phyloP scores from a whole-genome alignment of 2,797 vertebrate genomes.

The Botia almorhae region DNA sequence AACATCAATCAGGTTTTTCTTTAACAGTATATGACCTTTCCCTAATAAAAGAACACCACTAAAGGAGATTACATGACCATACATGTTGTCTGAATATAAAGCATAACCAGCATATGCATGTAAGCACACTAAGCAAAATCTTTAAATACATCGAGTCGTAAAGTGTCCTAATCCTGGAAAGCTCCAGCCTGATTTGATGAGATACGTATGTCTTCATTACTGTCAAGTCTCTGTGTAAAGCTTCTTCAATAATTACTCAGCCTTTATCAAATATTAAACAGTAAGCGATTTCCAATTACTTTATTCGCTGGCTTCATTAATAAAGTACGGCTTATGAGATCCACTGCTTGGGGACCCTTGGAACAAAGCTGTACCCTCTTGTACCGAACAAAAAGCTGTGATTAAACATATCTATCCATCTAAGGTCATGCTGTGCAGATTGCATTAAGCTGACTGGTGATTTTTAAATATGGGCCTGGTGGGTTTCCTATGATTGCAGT shows the following conservation, averaged over 20 bases:
- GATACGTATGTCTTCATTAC: constrained; percentile 41
- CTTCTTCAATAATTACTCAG: not conserved
- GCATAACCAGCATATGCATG: not conserved
- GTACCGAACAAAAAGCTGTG: not conserved
- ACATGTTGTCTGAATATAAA: not conserved
- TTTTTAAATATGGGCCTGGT: constrained; percentile 9
- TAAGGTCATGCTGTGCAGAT: not conserved
- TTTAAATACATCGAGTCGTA: constrained; percentile 22
- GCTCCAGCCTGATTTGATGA: constrained; percentile 41
- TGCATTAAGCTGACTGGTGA: not conserved
- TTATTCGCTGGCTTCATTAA: not conserved
- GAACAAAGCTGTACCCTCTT: not conserved
- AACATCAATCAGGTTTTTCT: not conserved
- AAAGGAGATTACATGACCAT: not conserved
- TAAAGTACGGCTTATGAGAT: too few species aligned
- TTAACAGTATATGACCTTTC: not conserved
- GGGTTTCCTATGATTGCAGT: constrained; percentile 3
- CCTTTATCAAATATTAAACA: constrained; percentile 26
- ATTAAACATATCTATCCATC: not conserved
- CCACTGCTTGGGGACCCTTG: not conserved
- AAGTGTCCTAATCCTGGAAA: constrained; percentile 41
- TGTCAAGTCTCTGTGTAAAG: constrained; percentile 28
- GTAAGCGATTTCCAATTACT: not conserved
- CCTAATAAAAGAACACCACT: not conserved
- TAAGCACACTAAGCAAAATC: not conserved